Percentiles rank a stretch among this genome's conserved stretches.
Conservation (phyloP, 2,888 invertebrate genomes). For the Merodon equestris region DNA sequence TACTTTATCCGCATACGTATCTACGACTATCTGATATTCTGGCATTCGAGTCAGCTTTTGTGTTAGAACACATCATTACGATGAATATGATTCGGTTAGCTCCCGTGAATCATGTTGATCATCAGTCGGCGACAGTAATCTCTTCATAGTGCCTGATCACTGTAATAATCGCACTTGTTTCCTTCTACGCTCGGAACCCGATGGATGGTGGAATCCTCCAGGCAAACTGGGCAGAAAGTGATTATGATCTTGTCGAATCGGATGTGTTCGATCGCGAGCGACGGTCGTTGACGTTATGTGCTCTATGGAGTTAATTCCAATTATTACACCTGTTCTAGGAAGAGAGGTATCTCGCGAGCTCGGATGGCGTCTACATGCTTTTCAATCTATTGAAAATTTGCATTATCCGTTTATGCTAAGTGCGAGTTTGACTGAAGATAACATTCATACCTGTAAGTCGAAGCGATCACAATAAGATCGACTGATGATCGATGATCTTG, state of each 20-base stretch:
- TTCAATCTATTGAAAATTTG: no score
- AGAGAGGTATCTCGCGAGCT: slow-evolving; percentile 6
- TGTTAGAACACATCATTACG: slow-evolving; percentile 61
- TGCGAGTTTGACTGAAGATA: no score
- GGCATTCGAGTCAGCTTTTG: slow-evolving; percentile 29
- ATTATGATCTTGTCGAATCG: slow-evolving; percentile 57
- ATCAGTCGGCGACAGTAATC: slow-evolving; percentile 61
- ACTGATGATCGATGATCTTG: slow-evolving; percentile 31
- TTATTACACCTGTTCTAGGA: slow-evolving; percentile 77
- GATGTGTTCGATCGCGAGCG: not conserved
- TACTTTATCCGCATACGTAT: slow-evolving; percentile 37
- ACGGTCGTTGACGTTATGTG: slow-evolving; percentile 66
- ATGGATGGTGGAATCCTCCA: slow-evolving; percentile 33
- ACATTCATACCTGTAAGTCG: no score
- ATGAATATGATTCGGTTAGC: slow-evolving; percentile 57
- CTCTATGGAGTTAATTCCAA: slow-evolving; percentile 75
- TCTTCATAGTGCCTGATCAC: slow-evolving; percentile 68
- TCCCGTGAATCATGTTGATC: slow-evolving; percentile 56
- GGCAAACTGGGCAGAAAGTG: slow-evolving; percentile 59
- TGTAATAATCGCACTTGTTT: slow-evolving; percentile 59
- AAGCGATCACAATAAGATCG: slow-evolving; percentile 16
- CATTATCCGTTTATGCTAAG: no score
- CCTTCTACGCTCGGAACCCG: slow-evolving; percentile 41
- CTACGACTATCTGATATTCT: slow-evolving; percentile 3
- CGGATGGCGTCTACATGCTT: not conserved